phyloP scores from a whole-genome alignment of 2,113 vertebrate species.

The Notarius quadriscutis region DNA sequence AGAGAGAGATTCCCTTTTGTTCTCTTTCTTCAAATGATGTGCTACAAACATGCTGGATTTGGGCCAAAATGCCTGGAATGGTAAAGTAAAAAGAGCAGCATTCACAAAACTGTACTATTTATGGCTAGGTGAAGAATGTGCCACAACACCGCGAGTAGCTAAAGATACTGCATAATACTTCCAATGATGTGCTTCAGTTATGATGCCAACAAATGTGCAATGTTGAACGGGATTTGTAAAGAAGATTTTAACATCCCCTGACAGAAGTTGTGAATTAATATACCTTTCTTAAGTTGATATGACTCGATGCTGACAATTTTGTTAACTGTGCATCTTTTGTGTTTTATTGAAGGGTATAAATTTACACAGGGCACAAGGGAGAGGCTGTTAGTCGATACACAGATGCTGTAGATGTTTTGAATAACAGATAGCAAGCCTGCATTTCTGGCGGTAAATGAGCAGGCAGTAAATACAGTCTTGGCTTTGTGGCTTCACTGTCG shows the following conservation, averaged over 20 bases:
- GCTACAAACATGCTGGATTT: not conserved
- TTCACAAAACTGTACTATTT: constrained; percentile 12
- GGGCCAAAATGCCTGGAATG: not conserved
- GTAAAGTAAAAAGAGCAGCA: not conserved
- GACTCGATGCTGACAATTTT: not conserved
- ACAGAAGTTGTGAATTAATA: not conserved
- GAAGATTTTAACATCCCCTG: not conserved
- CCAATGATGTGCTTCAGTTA: not conserved
- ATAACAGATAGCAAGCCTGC: constrained; percentile 63
- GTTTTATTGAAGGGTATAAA: constrained; percentile 35
- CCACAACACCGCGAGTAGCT: not conserved
- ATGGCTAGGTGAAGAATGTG: constrained; percentile 20
- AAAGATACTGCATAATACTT: constrained; percentile 1
- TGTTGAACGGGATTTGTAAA: not conserved
- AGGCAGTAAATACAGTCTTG: constrained; percentile 33
- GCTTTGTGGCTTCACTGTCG: constrained; percentile 34
- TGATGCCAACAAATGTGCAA: constrained; percentile 1
- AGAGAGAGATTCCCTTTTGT: not conserved
- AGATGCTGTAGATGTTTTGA: constrained; percentile 47
- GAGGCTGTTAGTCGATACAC: constrained; percentile 18
- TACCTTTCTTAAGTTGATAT: not conserved
- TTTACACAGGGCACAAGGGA: constrained; percentile 35
- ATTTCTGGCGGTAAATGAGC: constrained; percentile 59
- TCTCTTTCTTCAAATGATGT: not conserved
- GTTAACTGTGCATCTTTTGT: constrained; percentile 7